Evolutionary conservation across 92 coral and sea anemone species (phyloP).

Genomic region (Meandrina meandrites): DNA sequence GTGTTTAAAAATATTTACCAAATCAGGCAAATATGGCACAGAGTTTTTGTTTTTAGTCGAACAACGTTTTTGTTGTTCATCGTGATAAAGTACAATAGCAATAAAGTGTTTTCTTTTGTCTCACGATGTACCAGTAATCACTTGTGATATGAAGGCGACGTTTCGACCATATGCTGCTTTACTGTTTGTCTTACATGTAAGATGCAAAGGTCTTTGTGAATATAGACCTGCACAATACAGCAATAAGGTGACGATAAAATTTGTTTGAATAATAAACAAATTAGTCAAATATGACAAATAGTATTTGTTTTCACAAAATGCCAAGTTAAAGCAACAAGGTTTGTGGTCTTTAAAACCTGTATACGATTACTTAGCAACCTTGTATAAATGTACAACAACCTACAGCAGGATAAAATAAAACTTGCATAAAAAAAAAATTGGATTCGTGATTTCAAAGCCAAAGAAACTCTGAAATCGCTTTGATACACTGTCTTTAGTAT

Average conservation of each 20-base stretch:
- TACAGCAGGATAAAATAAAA: too few species aligned
- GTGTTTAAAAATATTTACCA: too few species aligned
- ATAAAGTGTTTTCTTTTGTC: too few species aligned
- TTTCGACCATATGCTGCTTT: too few species aligned
- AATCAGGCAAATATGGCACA: too few species aligned
- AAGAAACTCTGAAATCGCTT: not conserved
- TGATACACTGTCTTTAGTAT: not conserved
- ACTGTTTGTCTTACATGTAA: not conserved
- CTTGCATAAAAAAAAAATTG: too few species aligned
- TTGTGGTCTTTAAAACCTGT: not conserved
- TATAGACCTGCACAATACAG: not conserved
- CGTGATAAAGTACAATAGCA: too few species aligned
- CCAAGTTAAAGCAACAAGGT: not conserved
- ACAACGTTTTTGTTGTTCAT: too few species aligned
- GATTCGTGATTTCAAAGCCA: not conserved
- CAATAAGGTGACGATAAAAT: not conserved
- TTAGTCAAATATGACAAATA: not conserved
- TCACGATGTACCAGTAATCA: too few species aligned
- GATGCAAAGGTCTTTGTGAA: not conserved
- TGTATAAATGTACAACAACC: not conserved
- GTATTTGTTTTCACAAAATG: not conserved
- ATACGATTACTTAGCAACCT: too few species aligned
- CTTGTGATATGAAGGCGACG: too few species aligned
- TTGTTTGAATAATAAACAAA: not conserved
- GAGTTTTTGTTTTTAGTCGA: too few species aligned